These are phyloP conservation scores for Metridium senile DNA, from an alignment of 92 coral and sea anemone genomes.

Conservation along the genomic window DNA sequence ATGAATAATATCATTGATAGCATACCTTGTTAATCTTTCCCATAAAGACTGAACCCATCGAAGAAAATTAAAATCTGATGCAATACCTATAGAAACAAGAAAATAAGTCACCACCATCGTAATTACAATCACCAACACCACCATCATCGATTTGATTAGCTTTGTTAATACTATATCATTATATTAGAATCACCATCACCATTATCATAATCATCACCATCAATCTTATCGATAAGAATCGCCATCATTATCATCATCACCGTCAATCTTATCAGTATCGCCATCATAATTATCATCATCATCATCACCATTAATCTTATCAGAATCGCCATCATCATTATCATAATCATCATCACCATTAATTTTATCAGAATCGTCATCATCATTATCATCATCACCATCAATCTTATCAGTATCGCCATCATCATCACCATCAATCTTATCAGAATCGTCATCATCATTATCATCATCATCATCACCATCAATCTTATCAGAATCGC, in stretches of 20 bases:
- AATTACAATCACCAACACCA: neutral
- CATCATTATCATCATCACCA: too few species aligned
- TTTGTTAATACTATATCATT: neutral
- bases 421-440: neutral
- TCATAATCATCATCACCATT: too few species aligned
- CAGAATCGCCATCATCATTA: neutral
- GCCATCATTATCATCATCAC: too few species aligned
- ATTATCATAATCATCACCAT: too few species aligned
- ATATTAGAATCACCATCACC: neutral
- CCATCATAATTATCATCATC: neutral
- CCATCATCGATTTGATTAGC: neutral
- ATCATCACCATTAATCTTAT: neutral
- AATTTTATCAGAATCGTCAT: too few species aligned
- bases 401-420: neutral
- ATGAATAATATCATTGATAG: too few species aligned
- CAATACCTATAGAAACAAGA: slow-evolving; percentile 62
- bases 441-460: neutral
- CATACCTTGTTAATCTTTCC: slow-evolving; percentile 87
- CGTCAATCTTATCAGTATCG: too few species aligned
- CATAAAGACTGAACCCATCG: slow-evolving; percentile 96
- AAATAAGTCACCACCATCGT: neutral
- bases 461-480: too few species aligned
- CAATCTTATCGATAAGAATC: too few species aligned
- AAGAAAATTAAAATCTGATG: slow-evolving; percentile 85
- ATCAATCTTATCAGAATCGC: too few species aligned